Conservation (phyloP, 2,113 vertebrate genomes). For the Thinocorus orbignyianus region DNA sequence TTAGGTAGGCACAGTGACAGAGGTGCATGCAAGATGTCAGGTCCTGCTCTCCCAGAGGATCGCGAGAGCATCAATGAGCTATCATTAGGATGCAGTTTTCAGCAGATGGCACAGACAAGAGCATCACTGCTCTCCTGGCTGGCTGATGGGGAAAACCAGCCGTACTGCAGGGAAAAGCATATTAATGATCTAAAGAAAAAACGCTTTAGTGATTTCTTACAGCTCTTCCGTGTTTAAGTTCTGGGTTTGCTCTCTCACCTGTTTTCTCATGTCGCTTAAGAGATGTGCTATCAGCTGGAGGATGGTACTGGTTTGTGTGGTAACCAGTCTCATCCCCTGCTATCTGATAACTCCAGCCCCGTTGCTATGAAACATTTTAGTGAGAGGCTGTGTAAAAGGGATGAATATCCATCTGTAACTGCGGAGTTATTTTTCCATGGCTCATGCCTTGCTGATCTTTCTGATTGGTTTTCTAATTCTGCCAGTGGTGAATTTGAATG, state of each 20-base stretch:
- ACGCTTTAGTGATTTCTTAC: not conserved
- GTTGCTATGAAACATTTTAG: slow-evolving; percentile 29
- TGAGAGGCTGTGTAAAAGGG: not conserved
- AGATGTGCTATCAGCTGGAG: not conserved
- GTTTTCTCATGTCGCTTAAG: not conserved
- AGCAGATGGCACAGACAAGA: fast-evolving
- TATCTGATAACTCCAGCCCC: not conserved
- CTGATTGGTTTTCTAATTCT: not conserved
- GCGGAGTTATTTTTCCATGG: not conserved
- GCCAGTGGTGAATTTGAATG: not conserved
- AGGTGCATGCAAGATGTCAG: not conserved
- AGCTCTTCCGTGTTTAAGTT: not conserved
- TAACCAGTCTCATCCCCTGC: not conserved
- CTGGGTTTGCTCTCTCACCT: not conserved
- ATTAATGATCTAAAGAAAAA: not conserved
- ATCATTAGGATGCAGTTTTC: fast-evolving
- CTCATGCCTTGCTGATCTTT: not conserved
- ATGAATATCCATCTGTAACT: slow-evolving; percentile 23
- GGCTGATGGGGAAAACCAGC: not conserved
- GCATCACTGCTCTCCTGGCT: too few species aligned
- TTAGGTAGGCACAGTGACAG: not conserved
- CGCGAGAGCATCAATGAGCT: fast-evolving
- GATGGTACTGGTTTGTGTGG: not conserved
- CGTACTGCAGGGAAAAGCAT: not conserved
- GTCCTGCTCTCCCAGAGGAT: not conserved